Evolutionary conservation across 2,888 invertebrate genomes (phyloP), one percentile per base, ranked within the genome.

Genomic region (Stenotaenia linearis): DNA sequence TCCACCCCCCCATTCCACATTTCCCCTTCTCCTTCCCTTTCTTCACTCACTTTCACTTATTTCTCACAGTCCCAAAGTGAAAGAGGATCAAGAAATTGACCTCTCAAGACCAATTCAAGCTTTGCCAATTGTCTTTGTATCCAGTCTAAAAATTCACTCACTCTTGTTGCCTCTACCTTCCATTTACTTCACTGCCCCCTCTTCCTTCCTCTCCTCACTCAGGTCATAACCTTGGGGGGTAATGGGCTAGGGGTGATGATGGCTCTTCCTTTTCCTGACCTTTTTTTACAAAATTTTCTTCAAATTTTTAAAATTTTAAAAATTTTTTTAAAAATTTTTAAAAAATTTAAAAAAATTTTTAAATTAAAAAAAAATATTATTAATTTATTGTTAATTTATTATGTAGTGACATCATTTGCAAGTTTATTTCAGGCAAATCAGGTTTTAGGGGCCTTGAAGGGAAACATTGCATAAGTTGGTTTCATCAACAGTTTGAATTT

Each of bases 171-270:
- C 56, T 56, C 56, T 74, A 23, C 23, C 74, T 75, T 15, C 37
- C 9, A 77, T 45, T 45, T 28, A 45, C 25, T 45, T 40, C 61
- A 25, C 61, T 61, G 37, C 77, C 77, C 77, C 45, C 77, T 40
- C 40, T 37, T 77, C 45, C 45, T 77, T 77, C 77, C 77, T 40
- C 45, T 75, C 23, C 15, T 45, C 25, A 25, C 40, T 45, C 6
- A 45, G 77, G 77, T 77, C 77, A 77, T 21, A 40, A 45, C 77
- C 77, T 40, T 77, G 77, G 75, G 45, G 75, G 77, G 77, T 77
- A 77, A 77, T 77, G 77, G 77, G 37, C 77, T 77, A 32, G 35
- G 45, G 77, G 77, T 45, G 77, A 77, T 77, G 77, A 77, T 77
- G 77, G 77, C 23, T 61, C 25, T 61, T 61, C 37, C 28, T 40